These are phyloP conservation scores for Chelonoidis abingdonii DNA, from an alignment of 2,113 vertebrate species.

Conservation along the genomic window DNA sequence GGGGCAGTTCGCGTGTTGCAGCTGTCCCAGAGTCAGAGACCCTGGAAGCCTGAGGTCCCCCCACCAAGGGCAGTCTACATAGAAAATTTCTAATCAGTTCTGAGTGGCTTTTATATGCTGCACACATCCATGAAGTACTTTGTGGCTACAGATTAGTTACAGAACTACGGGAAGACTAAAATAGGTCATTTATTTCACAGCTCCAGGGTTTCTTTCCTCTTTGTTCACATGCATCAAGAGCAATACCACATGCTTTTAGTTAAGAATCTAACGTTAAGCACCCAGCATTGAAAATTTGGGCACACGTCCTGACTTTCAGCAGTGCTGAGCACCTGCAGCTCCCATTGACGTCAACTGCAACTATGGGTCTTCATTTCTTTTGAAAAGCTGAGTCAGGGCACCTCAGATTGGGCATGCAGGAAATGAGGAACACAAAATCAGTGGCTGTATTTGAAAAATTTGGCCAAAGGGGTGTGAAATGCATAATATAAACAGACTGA, in stretches of 20 bases:
- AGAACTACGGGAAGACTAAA: not conserved
- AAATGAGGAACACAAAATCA: not conserved
- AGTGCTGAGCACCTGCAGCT: not conserved
- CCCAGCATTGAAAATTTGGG: not conserved
- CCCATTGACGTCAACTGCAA: not conserved
- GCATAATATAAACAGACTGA: not conserved
- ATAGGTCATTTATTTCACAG: not conserved
- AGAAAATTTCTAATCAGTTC: not conserved
- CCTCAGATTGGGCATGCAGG: not conserved
- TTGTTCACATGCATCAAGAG: not conserved
- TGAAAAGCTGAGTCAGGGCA: not conserved
- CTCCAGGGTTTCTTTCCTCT: not conserved
- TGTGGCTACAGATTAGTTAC: not conserved
- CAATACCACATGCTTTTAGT: not conserved
- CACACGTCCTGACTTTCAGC: not conserved
- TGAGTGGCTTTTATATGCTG: not conserved
- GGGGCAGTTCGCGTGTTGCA: not conserved
- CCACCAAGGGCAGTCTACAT: not conserved
- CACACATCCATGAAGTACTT: not conserved
- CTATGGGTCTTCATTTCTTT: not conserved
- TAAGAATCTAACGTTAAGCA: not conserved
- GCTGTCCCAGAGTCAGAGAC: not conserved
- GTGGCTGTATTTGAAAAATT: not conserved
- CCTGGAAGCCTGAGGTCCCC: not conserved
- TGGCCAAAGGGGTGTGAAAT: not conserved